These are phyloP conservation scores for Caerostris extrusa DNA, from an alignment of 1,140 invertebrate genomes.

Conservation along the genomic window DNA sequence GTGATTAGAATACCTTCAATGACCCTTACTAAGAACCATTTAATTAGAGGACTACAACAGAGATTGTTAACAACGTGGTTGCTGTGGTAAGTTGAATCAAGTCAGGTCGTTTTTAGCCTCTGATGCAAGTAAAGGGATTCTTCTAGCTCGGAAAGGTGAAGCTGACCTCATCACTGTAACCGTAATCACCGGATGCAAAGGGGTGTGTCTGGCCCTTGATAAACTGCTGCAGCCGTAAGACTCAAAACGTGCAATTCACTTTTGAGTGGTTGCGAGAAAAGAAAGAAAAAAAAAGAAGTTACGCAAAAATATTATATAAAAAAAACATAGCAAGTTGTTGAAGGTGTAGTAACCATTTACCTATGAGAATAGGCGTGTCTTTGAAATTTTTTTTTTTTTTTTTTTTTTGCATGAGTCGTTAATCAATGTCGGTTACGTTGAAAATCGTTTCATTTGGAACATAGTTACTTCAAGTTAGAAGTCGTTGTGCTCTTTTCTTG, in stretches of 20 bases:
- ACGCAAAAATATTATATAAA: background rate
- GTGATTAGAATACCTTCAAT: background rate
- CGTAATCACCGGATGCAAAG: conserved; percentile 52
- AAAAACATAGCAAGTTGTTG: background rate
- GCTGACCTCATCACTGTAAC: conserved; percentile 30
- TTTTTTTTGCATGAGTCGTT: background rate
- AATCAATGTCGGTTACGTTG: conserved; percentile 20
- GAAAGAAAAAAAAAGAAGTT: background rate
- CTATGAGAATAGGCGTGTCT: conserved; percentile 4
- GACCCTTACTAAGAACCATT: background rate
- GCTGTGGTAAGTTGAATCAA: too few relatives aligned
- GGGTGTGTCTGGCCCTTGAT: conserved; percentile 52
- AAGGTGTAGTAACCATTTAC: background rate
- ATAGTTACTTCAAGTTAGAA: background rate
- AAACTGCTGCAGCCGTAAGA: conserved; percentile 29
- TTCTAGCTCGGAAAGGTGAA: background rate
- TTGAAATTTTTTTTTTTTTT: background rate
- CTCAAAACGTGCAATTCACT: background rate
- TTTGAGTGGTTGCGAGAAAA: background rate
- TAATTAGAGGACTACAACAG: background rate
- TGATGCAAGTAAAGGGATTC: too few relatives aligned
- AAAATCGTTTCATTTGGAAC: background rate
- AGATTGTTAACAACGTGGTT: background rate
- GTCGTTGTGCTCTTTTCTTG: background rate
- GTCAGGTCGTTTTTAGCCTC: too few relatives aligned